Evolutionary conservation across 2,888 invertebrate genomes (phyloP).

Genomic region (Megastigmus dorsalis): DNA sequence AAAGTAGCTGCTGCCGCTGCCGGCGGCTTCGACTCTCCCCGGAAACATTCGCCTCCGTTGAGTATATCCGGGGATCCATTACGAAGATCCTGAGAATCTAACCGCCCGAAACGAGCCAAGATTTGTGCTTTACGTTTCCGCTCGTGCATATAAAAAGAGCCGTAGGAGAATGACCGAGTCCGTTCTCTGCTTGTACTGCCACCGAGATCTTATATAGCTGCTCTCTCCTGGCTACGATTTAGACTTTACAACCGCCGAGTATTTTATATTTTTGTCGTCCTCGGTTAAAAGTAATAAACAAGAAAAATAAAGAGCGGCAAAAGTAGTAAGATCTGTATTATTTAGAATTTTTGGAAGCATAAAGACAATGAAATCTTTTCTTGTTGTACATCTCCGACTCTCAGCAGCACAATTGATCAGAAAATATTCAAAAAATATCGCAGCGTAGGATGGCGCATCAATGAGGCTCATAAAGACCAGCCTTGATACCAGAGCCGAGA

Average conservation of each 20-base stretch:
- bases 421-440: not conserved
- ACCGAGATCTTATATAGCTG: too few species aligned
- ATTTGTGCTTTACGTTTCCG: constrained; percentile 68
- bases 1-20: constrained; percentile 60
- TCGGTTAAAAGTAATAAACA: too few species aligned
- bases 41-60: constrained; percentile 67
- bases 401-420: too few species aligned
- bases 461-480: too few species aligned
- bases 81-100: constrained; percentile 67
- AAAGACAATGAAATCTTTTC: too few species aligned
- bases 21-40: constrained; percentile 60
- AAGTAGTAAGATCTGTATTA: too few species aligned
- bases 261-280: too few species aligned
- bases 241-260: too few species aligned
- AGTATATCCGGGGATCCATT: constrained; percentile 73
- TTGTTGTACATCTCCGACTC: too few species aligned
- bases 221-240: too few species aligned
- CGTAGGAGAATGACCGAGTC: not conserved
- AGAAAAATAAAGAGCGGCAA: too few species aligned
- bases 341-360: too few species aligned
- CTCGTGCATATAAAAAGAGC: constrained; percentile 50
- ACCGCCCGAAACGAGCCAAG: constrained; percentile 69
- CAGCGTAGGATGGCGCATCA: not conserved
- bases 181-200: not conserved
- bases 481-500: constrained; percentile 2